Conservation (phyloP, 2,888 invertebrate species). For the Spisula solida region DNA sequence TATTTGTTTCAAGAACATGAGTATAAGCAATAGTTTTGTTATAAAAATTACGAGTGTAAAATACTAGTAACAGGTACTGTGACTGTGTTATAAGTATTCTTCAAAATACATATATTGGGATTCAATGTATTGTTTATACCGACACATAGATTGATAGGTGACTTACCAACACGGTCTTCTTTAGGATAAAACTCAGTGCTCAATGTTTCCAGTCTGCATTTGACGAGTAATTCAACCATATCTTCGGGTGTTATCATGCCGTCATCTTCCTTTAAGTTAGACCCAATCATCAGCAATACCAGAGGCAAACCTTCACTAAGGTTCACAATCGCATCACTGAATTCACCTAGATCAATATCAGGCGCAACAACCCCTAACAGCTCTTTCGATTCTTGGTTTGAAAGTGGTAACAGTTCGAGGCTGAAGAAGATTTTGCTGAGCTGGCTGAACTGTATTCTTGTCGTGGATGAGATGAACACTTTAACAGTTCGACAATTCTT, state of each 20-base stretch:
- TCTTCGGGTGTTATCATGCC: conserved; percentile 67
- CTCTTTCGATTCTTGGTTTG: conserved; percentile 53
- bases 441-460: conserved; percentile 49
- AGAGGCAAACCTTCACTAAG: conserved; percentile 73
- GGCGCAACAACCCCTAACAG: conserved; percentile 62
- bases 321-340: conserved; percentile 64
- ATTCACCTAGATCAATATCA: conserved; percentile 64
- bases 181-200: conserved; percentile 71
- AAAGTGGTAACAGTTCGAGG: conserved; percentile 59
- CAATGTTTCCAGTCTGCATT: conserved; percentile 67
- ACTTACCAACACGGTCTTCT: conserved; percentile 73
- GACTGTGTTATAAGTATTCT: too few species aligned
- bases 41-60: too few species aligned
- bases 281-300: conserved; percentile 69
- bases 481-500: conserved; percentile 60
- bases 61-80: too few species aligned
- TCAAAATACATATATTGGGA: too few species aligned
- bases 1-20: too few species aligned
- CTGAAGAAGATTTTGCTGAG: conserved; percentile 37
- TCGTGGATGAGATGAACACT: conserved; percentile 72
- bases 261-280: conserved; percentile 68
- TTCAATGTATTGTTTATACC: too few species aligned
- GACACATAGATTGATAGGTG: too few species aligned
- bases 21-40: too few species aligned
- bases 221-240: conserved; percentile 68